Conservation (phyloP, 2,113 vertebrate species). For the Amphiprion percula region DNA sequence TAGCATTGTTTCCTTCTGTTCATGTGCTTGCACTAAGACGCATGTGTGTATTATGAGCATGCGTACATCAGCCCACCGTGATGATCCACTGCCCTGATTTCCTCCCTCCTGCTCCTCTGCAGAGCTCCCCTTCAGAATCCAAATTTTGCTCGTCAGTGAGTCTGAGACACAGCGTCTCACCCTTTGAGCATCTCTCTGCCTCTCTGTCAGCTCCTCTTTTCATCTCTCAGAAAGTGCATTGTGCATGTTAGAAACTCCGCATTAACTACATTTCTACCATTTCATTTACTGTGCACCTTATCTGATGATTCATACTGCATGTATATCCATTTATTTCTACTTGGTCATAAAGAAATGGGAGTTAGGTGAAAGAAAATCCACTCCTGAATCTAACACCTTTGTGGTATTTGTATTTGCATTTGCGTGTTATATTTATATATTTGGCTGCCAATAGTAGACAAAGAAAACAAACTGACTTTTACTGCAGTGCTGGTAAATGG, state of each 20-base stretch:
- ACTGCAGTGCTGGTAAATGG: constrained; percentile 22
- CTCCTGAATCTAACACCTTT: neutral
- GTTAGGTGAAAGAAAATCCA: neutral
- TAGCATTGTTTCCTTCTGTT: neutral
- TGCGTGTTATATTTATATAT: neutral
- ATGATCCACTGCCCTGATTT: constrained; percentile 79
- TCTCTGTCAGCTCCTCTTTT: constrained; percentile 28
- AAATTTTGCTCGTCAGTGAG: constrained; percentile 64
- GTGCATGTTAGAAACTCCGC: constrained; percentile 27
- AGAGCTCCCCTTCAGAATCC: constrained; percentile 70
- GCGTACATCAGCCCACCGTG: constrained; percentile 30
- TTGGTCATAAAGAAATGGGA: neutral
- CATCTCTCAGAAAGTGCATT: constrained; percentile 14
- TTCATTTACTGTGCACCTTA: neutral
- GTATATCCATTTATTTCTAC: neutral
- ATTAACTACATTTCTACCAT: neutral
- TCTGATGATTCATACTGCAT: constrained; percentile 1
- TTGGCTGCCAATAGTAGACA: too few species aligned
- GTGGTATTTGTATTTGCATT: neutral
- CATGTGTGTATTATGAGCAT: constrained; percentile 29
- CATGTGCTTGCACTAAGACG: neutral
- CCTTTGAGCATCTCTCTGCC: constrained; percentile 47
- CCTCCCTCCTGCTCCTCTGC: constrained; percentile 56
- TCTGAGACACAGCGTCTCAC: constrained; percentile 52
- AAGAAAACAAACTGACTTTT: neutral